Evolutionary conservation across 2,797 vertebrate genomes (phyloP).

Genomic region (Rhinogobio ventralis): DNA sequence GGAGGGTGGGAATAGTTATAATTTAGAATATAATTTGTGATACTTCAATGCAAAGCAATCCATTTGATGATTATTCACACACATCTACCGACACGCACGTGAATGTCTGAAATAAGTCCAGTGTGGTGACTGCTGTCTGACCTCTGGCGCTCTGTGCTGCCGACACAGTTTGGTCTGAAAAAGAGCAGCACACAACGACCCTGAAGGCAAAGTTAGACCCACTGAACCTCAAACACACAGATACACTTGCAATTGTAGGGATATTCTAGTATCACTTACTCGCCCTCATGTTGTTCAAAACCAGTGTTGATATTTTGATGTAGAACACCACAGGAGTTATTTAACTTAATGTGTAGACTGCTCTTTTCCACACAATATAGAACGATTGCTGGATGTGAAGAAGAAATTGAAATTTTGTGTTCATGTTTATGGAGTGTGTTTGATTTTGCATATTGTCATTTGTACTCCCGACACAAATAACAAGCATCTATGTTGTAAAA

Average conservation of each 20-base stretch:
- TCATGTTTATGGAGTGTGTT: background rate
- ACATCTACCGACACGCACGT: background rate
- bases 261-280: background rate
- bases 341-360: background rate
- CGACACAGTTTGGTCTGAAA: conserved; percentile 29
- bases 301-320: background rate
- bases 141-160: conserved; percentile 30
- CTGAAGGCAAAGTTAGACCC: conserved; percentile 35
- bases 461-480: background rate
- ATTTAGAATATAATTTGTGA: background rate
- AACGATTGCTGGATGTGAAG: background rate
- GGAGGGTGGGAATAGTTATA: background rate
- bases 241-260: background rate
- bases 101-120: conserved; percentile 5
- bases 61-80: background rate
- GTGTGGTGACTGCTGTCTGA: conserved; percentile 32
- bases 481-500: background rate
- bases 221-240: conserved; percentile 41
- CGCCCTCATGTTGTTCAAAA: background rate
- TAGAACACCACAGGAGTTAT: background rate
- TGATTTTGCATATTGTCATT: background rate
- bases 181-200: conserved; percentile 30
- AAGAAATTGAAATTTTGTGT: background rate
- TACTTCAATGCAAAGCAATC: background rate
- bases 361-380: background rate